Evolutionary conservation across 2,888 invertebrate genomes (phyloP), one percentile per base, ranked within the genome.

Genomic region (Ectobius pallidus): DNA sequence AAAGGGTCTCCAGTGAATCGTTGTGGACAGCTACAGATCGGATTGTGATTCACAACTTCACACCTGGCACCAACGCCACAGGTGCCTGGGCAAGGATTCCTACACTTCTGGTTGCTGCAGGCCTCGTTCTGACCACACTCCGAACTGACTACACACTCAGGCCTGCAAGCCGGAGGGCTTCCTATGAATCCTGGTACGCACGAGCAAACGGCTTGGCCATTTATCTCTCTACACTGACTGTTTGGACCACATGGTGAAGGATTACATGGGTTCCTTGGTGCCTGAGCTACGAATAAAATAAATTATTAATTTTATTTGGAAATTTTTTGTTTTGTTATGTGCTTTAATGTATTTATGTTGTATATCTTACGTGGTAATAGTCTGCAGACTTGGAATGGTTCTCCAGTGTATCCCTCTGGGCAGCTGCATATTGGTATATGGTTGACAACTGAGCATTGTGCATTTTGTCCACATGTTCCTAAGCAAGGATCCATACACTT

Each of bases 1-100:
- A 93, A 92, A 62, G 93, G 91, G 84, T 93, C 92, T 76, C 93
- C 92, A 77, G 90, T 90, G 79, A 87, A 92, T 52, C 89, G 89
- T 76, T 81, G 82, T 55, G 84, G 85, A 80, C 94, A 94, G 70
- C 87, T 88, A 81, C 94, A 94, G 76, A 92, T 88, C 0, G 94
- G 93, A 75, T 90, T 90, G 80, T 94, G 94, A 79, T 92, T 91
- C 52, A 90, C 85, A 2, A 92, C 91, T 80, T 87, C 87, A 79
- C 93, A 93, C 75, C 88, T 86, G 3, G 93, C 89, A 78, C 89
- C 89, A 69, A 86, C 84, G 42, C 89, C 89, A 77, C 89, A 90
- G 2, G 86, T 83, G 42, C 85, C 87, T 0, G 86, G 85, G 76
- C 87, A 87, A 3, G 87, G 87, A 74, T 86, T 83, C 3, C 81